Evolutionary conservation across 2,888 invertebrate species (phyloP).

Genomic region (Frankliniella fusca): DNA sequence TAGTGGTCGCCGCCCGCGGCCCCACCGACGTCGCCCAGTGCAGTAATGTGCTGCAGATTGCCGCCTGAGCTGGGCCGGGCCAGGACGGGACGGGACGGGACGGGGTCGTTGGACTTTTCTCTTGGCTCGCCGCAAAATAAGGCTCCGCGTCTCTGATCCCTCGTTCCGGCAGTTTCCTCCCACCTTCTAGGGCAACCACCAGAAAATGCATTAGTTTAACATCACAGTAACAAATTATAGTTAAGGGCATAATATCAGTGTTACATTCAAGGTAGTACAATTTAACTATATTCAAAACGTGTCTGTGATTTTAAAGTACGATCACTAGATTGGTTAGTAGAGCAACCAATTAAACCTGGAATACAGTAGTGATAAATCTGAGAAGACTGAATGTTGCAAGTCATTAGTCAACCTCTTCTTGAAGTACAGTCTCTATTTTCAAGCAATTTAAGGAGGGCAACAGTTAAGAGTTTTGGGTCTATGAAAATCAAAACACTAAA

Average conservation of each 20-base stretch:
- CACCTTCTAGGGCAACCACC: too few relatives aligned
- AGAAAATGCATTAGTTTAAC: too few relatives aligned
- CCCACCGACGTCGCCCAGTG: slow-evolving; percentile 6
- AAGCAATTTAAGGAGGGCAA: neutral
- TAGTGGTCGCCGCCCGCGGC: neutral
- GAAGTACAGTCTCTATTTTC: neutral
- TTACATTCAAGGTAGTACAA: neutral
- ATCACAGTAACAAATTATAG: too few relatives aligned
- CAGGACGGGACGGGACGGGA: too few relatives aligned
- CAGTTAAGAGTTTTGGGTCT: neutral
- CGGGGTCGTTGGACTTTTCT: too few relatives aligned
- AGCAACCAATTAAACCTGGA: neutral
- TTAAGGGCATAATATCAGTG: too few relatives aligned
- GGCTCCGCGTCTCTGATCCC: too few relatives aligned
- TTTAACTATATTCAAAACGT: neutral
- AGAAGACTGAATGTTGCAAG: neutral
- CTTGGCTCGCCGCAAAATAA: too few relatives aligned
- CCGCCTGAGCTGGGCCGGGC: neutral
- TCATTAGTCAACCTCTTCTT: neutral
- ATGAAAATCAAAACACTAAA: neutral
- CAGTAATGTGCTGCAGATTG: neutral
- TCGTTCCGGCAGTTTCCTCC: too few relatives aligned
- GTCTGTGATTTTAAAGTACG: neutral
- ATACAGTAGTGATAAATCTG: slow-evolving; percentile 9
- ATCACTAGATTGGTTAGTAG: neutral